Percentiles rank a stretch among this genome's conserved stretches.
These are phyloP conservation scores for Cacoxenus indagator DNA, from an alignment of 2,888 invertebrate genomes.

Conservation along the genomic window DNA sequence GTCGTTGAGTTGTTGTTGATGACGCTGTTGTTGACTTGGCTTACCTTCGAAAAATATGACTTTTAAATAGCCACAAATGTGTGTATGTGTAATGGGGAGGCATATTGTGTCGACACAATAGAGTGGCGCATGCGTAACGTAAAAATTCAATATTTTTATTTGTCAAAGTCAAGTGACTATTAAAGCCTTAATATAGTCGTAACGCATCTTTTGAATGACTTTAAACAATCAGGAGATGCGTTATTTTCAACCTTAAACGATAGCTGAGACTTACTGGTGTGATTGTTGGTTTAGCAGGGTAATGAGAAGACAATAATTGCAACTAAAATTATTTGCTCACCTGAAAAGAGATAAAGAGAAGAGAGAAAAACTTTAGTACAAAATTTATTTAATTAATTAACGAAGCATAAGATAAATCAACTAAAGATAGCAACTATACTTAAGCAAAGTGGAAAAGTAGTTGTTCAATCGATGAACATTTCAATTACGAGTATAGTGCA, in stretches of 20 bases:
- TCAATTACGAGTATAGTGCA: too few relatives aligned
- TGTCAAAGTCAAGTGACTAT: conserved; percentile 38
- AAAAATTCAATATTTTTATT: conserved; percentile 30
- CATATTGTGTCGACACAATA: neutral
- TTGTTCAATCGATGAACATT: too few relatives aligned
- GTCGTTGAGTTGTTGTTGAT: neutral
- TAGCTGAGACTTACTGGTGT: neutral
- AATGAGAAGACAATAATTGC: neutral
- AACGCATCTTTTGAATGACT: conserved; percentile 20
- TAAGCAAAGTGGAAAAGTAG: too few relatives aligned
- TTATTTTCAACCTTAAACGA: conserved; percentile 33
- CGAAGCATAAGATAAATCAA: neutral
- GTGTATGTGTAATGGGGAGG: neutral
- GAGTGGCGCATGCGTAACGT: conserved; percentile 1
- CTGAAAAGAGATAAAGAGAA: conserved; percentile 54
- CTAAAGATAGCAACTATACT: too few relatives aligned
- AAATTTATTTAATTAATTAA: conserved; percentile 9
- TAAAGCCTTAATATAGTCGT: conserved; percentile 27
- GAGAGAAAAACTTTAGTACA: conserved; percentile 37
- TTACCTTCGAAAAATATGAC: neutral
- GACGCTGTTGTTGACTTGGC: neutral
- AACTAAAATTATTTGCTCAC: conserved; percentile 43
- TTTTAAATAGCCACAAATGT: neutral
- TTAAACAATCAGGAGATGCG: conserved; percentile 28
- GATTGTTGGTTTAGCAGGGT: neutral